Percentiles rank a stretch among this genome's conserved stretches.
phyloP scores from a whole-genome alignment of 2,797 vertebrate species.

The Smutsia gigantea region DNA sequence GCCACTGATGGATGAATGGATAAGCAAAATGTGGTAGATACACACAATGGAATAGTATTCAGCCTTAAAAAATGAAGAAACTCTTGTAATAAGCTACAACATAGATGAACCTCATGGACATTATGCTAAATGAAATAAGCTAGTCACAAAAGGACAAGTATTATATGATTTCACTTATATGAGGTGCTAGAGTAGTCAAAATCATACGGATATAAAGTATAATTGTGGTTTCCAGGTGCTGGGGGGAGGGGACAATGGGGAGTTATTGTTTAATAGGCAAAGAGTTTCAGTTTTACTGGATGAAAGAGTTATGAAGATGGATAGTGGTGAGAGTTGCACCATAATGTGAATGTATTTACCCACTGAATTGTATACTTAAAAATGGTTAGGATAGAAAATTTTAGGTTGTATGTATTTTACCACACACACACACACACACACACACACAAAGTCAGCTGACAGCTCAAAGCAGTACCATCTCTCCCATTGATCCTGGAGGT shows the following conservation, averaged over 20 bases:
- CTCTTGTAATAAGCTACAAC: not conserved
- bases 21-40: not conserved
- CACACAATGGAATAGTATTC: not conserved
- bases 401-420: not conserved
- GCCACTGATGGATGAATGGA: not conserved
- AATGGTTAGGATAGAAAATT: not conserved
- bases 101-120: not conserved
- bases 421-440: not conserved
- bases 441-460: not conserved
- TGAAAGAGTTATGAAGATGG: not conserved
- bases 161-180: not conserved
- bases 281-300: not conserved
- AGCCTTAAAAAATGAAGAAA: not conserved
- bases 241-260: not conserved
- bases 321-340: not conserved
- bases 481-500: not conserved
- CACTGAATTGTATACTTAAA: not conserved
- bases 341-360: not conserved
- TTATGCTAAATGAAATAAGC: not conserved
- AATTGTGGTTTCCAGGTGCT: not conserved
- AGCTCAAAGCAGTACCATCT: not conserved
- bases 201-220: not conserved
- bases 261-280: not conserved
- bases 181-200: not conserved
- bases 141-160: conserved; percentile 6